Evolutionary conservation across 2,888 invertebrate genomes (phyloP), one percentile per base, ranked within the genome.

Genomic region (Selenia dentaria): DNA sequence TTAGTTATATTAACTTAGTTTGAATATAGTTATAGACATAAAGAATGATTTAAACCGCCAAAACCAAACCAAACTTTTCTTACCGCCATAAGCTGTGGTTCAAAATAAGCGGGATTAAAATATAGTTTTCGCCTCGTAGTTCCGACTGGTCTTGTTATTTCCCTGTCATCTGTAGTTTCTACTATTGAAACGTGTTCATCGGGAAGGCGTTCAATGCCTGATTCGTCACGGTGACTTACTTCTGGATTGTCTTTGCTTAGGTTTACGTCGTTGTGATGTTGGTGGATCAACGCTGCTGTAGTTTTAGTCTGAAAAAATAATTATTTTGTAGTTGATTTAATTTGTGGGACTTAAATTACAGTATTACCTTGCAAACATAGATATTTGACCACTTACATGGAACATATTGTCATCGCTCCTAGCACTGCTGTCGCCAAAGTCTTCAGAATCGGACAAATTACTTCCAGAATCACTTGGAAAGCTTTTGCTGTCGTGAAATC

Each of bases 71-170:
- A n/a, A n/a, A n/a, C n/a, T n/a, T n/a, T n/a, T 67, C 92, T 92
- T 89, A 96, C 96, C 88, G 95, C 91, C 74, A 98, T 91, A 32
- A 97, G 78, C 59, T 97, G 96, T 14, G 96, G 95, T 74, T 98
- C 97, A 69, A 98, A 97, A 74, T 97, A 98, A 4, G 97, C 97
- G 0, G 97, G 97, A 77, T 97, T 97, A 69, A 97, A 97, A 73
- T 96, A 97, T 1, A 97, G 88, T 70, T 97, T 96, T 57, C 95
- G 92, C 39, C 96, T 91, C 0, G 94, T 94, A 14, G 93, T 94
- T 6, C 95, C 95, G 51, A 93, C 93, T 6, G 93, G 93, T 61
- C 93, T 88, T 6, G 94, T 87, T 57, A 95, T 95, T 57, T 94
- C 91, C 47, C 93, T 87, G 35, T 95, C 94, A 51, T 95, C 95